Conservation (phyloP, 2,888 invertebrate genomes). For the Ryuthela nishihirai region DNA sequence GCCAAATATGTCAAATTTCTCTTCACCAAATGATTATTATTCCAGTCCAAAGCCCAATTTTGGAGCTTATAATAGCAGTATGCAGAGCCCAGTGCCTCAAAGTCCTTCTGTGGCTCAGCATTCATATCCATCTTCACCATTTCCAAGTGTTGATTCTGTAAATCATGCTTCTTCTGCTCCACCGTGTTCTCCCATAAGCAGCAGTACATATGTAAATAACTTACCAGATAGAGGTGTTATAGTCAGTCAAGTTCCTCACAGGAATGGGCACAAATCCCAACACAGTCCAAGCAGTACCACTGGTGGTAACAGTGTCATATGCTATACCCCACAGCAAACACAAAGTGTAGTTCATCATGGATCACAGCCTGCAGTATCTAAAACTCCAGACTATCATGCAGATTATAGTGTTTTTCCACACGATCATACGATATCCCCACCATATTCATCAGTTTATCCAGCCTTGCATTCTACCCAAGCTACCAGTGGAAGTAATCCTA, state of each 20-base stretch:
- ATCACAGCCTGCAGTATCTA: constrained; percentile 14
- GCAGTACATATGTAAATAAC: constrained; percentile 16
- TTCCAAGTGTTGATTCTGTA: constrained; percentile 17
- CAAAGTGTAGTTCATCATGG: constrained; percentile 15
- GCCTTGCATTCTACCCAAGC: constrained; percentile 10
- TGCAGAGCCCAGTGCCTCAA: constrained; percentile 26
- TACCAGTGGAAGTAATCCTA: constrained; percentile 6
- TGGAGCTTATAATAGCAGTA: constrained; percentile 31
- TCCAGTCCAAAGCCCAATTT: constrained; percentile 25
- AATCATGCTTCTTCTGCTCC: constrained; percentile 9
- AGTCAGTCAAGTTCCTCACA: constrained; percentile 26
- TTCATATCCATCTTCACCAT: constrained; percentile 27
- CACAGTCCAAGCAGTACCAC: constrained; percentile 15
- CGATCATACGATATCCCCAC: constrained; percentile 10
- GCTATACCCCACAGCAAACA: constrained; percentile 17
- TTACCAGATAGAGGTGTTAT: no score
- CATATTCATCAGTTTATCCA: constrained; percentile 21
- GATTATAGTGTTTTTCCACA: constrained; percentile 14
- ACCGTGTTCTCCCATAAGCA: constrained; percentile 25
- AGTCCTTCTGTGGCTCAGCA: constrained; percentile 29
- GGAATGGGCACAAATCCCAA: constrained; percentile 17
- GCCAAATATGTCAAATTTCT: constrained; percentile 15
- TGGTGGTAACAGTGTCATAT: constrained; percentile 9
- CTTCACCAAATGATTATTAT: constrained; percentile 20
- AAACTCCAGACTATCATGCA: constrained; percentile 16